These are phyloP conservation scores for Apeira syringaria DNA, from an alignment of 2,888 invertebrate genomes.

Conservation along the genomic window DNA sequence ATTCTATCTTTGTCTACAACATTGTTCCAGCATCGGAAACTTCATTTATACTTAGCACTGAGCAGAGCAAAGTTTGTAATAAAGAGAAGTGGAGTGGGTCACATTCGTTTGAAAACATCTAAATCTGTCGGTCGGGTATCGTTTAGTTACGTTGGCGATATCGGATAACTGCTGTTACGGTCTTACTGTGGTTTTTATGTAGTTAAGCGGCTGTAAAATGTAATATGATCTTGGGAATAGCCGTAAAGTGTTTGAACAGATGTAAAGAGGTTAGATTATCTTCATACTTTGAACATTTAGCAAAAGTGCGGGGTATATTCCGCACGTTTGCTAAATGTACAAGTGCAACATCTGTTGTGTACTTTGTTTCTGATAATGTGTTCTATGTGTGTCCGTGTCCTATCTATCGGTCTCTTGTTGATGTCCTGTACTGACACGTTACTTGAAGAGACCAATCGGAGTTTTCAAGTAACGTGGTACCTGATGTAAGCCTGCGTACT, in stretches of 20 bases:
- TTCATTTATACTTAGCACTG: slow-evolving; percentile 21
- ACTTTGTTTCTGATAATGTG: too few relatives aligned
- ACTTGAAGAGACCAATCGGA: too few relatives aligned
- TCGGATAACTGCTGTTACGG: slow-evolving; percentile 4
- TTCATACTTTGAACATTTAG: too few relatives aligned
- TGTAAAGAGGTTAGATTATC: too few relatives aligned
- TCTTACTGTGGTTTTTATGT: slow-evolving; percentile 2
- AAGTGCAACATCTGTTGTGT: too few relatives aligned
- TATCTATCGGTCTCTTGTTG: too few relatives aligned
- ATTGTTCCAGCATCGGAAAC: slow-evolving; percentile 19
- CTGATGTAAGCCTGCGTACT: too few relatives aligned
- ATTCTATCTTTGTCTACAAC: slow-evolving; percentile 31
- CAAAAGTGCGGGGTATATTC: too few relatives aligned
- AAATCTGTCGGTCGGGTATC: slow-evolving; percentile 55
- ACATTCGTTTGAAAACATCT: slow-evolving; percentile 50
- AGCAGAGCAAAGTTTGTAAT: slow-evolving; percentile 27
- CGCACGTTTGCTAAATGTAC: too few relatives aligned
- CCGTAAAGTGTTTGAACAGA: background rate
- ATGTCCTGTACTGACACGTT: too few relatives aligned
- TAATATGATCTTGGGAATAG: background rate
- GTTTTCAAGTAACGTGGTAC: too few relatives aligned
- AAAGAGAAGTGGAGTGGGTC: slow-evolving; percentile 29
- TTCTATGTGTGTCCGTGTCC: too few relatives aligned
- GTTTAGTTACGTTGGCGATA: slow-evolving; percentile 35
- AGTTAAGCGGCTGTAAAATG: background rate